Conservation (phyloP, 2,888 invertebrate genomes). For the Eristalis arbustorum region DNA sequence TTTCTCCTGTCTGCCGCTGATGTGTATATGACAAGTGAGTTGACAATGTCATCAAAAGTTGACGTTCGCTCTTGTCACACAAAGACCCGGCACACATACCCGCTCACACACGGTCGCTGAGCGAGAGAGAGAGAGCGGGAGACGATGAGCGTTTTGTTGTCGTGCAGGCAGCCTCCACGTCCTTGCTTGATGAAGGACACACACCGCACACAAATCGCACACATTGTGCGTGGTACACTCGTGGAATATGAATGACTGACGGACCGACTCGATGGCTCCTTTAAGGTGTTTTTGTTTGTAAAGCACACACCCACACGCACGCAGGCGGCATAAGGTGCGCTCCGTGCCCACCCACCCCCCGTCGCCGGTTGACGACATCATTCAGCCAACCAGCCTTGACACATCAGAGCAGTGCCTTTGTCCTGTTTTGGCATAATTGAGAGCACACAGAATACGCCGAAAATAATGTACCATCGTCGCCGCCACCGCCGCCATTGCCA, state of each 20-base stretch:
- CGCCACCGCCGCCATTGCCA: neutral
- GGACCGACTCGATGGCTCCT: slow-evolving; percentile 42
- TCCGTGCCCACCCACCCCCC: slow-evolving; percentile 2
- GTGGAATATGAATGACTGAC: slow-evolving; percentile 56
- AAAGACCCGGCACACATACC: slow-evolving; percentile 38
- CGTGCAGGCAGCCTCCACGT: neutral
- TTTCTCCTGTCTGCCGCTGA: slow-evolving; percentile 76
- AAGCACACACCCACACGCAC: neutral
- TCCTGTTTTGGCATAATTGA: slow-evolving; percentile 59
- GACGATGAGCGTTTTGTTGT: slow-evolving; percentile 25
- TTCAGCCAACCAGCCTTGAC: neutral
- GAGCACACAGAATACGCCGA: slow-evolving; percentile 36
- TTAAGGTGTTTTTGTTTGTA: slow-evolving; percentile 61
- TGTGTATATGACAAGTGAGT: slow-evolving; percentile 79
- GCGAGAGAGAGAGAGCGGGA: slow-evolving; percentile 22
- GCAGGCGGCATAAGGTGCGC: too few species aligned
- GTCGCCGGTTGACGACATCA: slow-evolving; percentile 18
- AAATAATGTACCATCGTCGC: slow-evolving; percentile 41
- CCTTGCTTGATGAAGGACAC: slow-evolving; percentile 26
- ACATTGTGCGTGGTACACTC: slow-evolving; percentile 45
- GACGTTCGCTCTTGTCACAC: slow-evolving; percentile 72
- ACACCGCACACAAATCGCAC: slow-evolving; percentile 57
- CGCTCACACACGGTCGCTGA: slow-evolving; percentile 19
- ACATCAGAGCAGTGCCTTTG: slow-evolving; percentile 59
- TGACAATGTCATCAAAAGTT: slow-evolving; percentile 80